These are phyloP conservation scores for Heliocidaris tuberculata DNA, from an alignment of 35 echinoderm and acorn worm species.

Conservation along the genomic window DNA sequence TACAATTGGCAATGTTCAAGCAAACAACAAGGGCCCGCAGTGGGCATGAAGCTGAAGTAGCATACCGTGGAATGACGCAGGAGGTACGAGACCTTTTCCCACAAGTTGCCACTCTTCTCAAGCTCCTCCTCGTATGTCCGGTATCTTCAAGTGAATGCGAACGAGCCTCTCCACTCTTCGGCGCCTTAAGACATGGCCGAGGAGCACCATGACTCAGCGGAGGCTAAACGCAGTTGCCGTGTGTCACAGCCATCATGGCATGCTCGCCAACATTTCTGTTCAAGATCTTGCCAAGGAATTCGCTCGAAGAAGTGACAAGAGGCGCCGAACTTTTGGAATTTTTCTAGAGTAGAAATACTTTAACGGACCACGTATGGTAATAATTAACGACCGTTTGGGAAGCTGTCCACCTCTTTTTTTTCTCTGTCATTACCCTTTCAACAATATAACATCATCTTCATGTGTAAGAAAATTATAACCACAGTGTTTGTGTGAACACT, in stretches of 20 bases:
- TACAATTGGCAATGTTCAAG: constrained; percentile 56
- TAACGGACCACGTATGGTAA: too few species aligned
- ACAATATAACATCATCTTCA: too few species aligned
- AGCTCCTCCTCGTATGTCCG: constrained; percentile 33
- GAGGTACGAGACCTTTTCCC: constrained; percentile 47
- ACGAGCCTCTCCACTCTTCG: constrained; percentile 46
- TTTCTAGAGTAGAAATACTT: too few species aligned
- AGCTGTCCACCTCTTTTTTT: too few species aligned
- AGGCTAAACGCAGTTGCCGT: constrained; percentile 33
- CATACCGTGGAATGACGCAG: constrained; percentile 36
- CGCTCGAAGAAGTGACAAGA: background rate
- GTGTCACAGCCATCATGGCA: background rate
- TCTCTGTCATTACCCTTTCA: too few species aligned
- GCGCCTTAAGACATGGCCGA: constrained; percentile 57
- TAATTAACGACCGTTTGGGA: too few species aligned
- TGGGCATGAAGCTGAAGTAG: constrained; percentile 30
- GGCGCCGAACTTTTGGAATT: background rate
- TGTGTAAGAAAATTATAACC: too few species aligned
- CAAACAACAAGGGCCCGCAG: constrained; percentile 37
- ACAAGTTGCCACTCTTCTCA: background rate
- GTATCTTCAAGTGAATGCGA: constrained; percentile 45
- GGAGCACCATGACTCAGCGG: constrained; percentile 58
- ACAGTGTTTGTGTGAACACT: too few species aligned
- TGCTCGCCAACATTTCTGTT: constrained; percentile 10
- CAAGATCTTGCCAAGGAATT: background rate